Evolutionary conservation across 2,797 vertebrate genomes (phyloP), one percentile per base, ranked within the genome.

Genomic region (Leptoclinus maculatus): DNA sequence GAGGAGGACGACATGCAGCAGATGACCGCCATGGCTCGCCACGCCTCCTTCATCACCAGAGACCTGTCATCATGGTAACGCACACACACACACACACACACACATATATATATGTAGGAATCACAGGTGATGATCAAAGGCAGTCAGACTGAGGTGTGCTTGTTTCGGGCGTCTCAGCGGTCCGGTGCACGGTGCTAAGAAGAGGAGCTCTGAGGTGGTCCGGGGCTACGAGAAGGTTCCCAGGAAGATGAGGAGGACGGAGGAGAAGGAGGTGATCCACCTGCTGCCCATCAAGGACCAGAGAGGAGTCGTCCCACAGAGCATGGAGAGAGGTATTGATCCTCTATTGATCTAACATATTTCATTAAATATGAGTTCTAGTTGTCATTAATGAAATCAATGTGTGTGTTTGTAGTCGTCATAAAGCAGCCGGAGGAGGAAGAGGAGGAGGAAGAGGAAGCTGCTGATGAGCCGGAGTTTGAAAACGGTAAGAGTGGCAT

Each of bases 281-380:
- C 95, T 99, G 63, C 96, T 99, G 89, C 98, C 98, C 1, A 98
- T 99, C 87, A 99, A 99, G 93, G 97, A 99, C 91, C 97, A 96
- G 90, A 85, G 85, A 0, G 95, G 97, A 3, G 93, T 99, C 79
- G 97, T 99, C 87, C 98, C 97, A 0, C 97, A 96, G 92, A 94
- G 93, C 71, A 85, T 97, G 27, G 96, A 98, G 92, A 97, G 96
- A 83, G 92, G 92, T 92, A 34, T 7, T 5, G 7, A 9, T 36
- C 34, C 1, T 9, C 34, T 7, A 36, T 36, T 2, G 9, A 38
- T 45, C 32, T 2, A 34, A 34, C 32, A 7, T 7, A 34, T 7
- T 7, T 7, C 7, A 34, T 34, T 45, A 19, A 45, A 45, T 21
- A 19, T 19, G 7, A 5, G 41, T 43, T 39, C 4, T 16, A 23